phyloP scores from a whole-genome alignment of 2,888 invertebrate species.

The Tinea trinotella region DNA sequence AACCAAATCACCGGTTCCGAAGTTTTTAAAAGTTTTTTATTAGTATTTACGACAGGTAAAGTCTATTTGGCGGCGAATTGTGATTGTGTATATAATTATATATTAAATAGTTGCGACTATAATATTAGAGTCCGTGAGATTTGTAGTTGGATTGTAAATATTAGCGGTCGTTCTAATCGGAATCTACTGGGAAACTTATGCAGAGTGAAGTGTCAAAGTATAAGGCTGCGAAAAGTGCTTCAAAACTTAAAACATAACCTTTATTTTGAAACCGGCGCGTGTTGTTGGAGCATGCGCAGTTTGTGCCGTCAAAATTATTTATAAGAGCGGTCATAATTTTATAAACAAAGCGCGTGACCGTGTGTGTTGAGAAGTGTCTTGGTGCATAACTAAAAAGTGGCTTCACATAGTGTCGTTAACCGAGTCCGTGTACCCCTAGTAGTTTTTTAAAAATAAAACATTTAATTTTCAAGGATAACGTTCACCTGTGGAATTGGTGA shows the following conservation, averaged over 20 bases:
- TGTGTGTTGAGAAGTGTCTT: slow-evolving; percentile 41
- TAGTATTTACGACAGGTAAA: slow-evolving; percentile 47
- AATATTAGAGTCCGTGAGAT: not conserved
- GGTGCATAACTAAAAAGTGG: slow-evolving; percentile 43
- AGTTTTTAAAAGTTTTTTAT: slow-evolving; percentile 64
- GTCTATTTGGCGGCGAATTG: slow-evolving; percentile 33
- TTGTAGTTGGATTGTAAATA: not conserved
- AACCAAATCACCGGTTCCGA: slow-evolving; percentile 65
- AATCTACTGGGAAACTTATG: slow-evolving; percentile 46
- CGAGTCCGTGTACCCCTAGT: slow-evolving; percentile 19
- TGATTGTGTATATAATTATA: slow-evolving; percentile 23
- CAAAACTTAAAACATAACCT: slow-evolving; percentile 63
- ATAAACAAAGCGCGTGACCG: slow-evolving; percentile 59
- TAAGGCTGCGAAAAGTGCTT: slow-evolving; percentile 35
- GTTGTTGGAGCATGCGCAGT: slow-evolving; percentile 65
- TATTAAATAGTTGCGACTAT: not conserved
- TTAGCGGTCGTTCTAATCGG: slow-evolving; percentile 37
- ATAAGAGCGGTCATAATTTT: slow-evolving; percentile 60
- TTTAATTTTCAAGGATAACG: slow-evolving; percentile 49
- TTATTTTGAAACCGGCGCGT: slow-evolving; percentile 58
- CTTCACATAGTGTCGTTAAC: slow-evolving; percentile 34
- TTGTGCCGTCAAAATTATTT: slow-evolving; percentile 51
- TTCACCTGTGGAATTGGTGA: slow-evolving; percentile 67
- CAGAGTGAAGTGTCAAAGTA: slow-evolving; percentile 35
- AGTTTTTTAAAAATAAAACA: slow-evolving; percentile 22